These are phyloP conservation scores for Neoitamus cyanurus DNA, from an alignment of 2,888 invertebrate genomes.

Conservation along the genomic window DNA sequence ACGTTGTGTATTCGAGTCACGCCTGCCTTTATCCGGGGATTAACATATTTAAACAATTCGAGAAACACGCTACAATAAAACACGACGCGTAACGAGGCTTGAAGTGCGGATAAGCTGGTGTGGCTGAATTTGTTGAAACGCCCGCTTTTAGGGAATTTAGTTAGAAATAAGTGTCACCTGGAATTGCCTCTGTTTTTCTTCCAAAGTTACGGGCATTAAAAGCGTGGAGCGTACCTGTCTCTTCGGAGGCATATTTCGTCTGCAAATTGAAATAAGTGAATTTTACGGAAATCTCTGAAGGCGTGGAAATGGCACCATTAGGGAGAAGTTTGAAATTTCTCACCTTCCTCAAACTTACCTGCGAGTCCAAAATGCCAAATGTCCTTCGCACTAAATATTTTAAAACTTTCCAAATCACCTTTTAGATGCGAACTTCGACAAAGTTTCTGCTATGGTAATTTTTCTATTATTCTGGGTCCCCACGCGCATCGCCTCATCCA, in stretches of 20 bases:
- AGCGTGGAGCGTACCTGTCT: neutral
- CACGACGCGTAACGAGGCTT: neutral
- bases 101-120: neutral
- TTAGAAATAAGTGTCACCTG: neutral
- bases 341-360: neutral
- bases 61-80: neutral
- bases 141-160: neutral
- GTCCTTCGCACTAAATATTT: neutral
- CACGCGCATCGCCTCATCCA: neutral
- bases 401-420: neutral
- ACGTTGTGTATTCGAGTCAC: neutral
- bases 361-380: neutral
- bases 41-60: slow-evolving; percentile 29
- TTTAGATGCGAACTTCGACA: neutral
- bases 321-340: neutral
- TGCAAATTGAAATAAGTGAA: neutral
- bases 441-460: neutral
- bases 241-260: neutral
- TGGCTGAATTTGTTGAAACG: neutral
- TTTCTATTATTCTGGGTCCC: neutral
- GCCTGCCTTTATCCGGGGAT: neutral
- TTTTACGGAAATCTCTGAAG: neutral
- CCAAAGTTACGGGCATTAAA: neutral
- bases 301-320: neutral
- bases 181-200: neutral